Evolutionary conservation across 2,113 vertebrate species (phyloP).

Genomic region (Coptodon bakossiorum): DNA sequence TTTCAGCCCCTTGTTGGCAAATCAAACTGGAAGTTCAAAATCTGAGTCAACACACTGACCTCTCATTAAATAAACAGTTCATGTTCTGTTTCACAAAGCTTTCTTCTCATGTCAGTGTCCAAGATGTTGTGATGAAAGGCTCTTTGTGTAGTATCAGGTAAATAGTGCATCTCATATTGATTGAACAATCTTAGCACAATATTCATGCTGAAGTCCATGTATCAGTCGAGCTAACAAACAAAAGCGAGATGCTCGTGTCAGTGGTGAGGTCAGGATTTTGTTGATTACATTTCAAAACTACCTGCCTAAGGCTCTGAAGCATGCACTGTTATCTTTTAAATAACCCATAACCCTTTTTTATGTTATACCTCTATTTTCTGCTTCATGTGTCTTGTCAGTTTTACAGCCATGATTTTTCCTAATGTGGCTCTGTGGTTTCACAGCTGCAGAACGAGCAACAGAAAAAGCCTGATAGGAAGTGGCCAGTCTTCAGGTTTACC

Average conservation of each 20-base stretch:
- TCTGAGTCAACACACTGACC: not conserved
- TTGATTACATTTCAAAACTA: not conserved
- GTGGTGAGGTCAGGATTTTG: not conserved
- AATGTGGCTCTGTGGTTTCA: slow-evolving; percentile 34
- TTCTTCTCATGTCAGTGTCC: not conserved
- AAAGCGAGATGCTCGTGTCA: not conserved
- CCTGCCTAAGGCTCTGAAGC: not conserved
- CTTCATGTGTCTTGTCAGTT: not conserved
- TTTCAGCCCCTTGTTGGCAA: not conserved
- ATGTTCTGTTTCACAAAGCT: not conserved
- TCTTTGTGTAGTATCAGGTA: not conserved
- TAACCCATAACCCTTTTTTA: not conserved
- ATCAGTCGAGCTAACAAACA: not conserved
- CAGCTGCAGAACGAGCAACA: slow-evolving; percentile 95
- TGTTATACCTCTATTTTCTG: not conserved
- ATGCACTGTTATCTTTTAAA: not conserved
- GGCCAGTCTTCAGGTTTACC: slow-evolving; percentile 87
- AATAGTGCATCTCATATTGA: not conserved
- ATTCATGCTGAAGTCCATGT: not conserved
- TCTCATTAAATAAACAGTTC: not conserved
- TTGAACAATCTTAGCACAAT: not conserved
- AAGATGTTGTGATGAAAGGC: not conserved
- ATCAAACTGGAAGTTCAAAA: not conserved
- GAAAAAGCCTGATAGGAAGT: slow-evolving; percentile 94
- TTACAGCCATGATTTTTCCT: not conserved